Evolutionary conservation across 2,113 vertebrate species (phyloP).

Genomic region (Passer domesticus): DNA sequence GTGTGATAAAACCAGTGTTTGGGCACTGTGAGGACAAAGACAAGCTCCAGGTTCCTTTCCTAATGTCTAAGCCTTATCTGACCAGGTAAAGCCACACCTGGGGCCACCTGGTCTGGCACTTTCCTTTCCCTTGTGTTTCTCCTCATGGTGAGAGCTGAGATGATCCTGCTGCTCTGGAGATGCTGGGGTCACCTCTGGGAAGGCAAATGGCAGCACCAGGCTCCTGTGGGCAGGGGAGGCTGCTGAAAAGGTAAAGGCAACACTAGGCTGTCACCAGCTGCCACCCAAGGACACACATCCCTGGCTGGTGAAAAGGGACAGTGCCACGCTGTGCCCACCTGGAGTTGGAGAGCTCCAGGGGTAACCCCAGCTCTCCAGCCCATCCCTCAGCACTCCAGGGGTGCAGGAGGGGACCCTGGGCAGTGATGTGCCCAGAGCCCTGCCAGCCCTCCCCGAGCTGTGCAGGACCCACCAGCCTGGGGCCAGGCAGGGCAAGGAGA

Average conservation of each 20-base stretch:
- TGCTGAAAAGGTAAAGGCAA: accelerated
- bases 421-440: neutral
- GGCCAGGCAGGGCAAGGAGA: neutral
- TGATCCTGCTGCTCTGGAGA: accelerated
- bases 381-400: accelerated
- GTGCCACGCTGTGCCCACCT: neutral
- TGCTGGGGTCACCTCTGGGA: too few species aligned
- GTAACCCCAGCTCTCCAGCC: too few species aligned
- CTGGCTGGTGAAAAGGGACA: neutral
- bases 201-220: accelerated
- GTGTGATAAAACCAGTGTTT: neutral
- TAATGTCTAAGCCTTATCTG: too few species aligned
- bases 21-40: neutral
- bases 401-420: accelerated
- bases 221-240: neutral
- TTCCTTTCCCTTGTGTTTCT: neutral
- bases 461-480: accelerated
- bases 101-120: accelerated
- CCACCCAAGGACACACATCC: accelerated
- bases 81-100: neutral
- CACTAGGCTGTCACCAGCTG: neutral
- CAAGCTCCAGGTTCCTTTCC: neutral
- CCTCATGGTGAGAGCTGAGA: accelerated
- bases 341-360: accelerated
- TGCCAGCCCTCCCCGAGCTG: neutral